Conservation (phyloP, 2,888 invertebrate species). For the Scaptomyza tumidula region DNA sequence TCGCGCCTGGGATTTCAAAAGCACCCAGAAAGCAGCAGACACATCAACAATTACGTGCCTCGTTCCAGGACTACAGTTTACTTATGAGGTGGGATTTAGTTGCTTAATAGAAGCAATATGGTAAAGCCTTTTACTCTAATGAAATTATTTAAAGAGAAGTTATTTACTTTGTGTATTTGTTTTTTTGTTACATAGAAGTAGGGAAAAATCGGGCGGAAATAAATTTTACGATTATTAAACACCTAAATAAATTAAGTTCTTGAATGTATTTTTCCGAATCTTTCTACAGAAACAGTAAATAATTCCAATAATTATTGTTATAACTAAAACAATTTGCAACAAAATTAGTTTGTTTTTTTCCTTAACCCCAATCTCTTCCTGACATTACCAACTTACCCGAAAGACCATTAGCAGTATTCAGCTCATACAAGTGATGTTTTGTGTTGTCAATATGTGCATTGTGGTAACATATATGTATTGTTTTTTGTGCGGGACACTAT, state of each 20-base stretch:
- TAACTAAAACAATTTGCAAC: no score
- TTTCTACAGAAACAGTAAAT: no score
- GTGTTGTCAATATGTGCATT: conserved; percentile 54
- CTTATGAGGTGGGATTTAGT: conserved; percentile 49
- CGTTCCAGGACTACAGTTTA: conserved; percentile 49
- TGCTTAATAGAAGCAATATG: not conserved
- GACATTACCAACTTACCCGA: conserved; percentile 38
- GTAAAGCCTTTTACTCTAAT: no score
- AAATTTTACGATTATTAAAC: no score
- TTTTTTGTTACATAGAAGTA: no score
- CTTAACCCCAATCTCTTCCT: conserved; percentile 20
- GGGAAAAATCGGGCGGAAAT: no score
- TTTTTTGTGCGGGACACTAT: conserved; percentile 46
- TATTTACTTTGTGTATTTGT: no score
- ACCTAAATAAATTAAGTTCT: no score
- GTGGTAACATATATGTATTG: conserved; percentile 42
- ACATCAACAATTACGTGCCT: conserved; percentile 22
- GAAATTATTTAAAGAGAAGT: no score
- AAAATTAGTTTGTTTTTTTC: no score
- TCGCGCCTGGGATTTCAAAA: conserved; percentile 36
- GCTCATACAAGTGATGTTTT: conserved; percentile 53
- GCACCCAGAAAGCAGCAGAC: not conserved
- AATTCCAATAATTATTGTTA: no score
- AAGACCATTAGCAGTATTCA: conserved; percentile 48
- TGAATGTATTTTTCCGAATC: no score